phyloP scores from a whole-genome alignment of 64 coral and sea anemone genomes.

The Actinia equina region DNA sequence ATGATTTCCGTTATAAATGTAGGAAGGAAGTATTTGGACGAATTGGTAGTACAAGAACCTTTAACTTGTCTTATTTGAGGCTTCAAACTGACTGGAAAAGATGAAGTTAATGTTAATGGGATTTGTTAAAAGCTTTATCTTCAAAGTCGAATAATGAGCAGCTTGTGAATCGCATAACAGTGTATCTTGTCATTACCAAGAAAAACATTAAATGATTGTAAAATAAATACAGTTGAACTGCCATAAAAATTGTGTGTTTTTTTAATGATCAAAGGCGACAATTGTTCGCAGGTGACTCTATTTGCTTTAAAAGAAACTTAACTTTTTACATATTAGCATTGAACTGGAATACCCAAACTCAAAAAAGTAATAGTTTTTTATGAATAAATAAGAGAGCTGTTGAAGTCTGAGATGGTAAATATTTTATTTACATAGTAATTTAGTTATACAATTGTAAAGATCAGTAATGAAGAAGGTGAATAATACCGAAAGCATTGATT shows the following conservation, averaged over 20 bases:
- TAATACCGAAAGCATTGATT: not conserved
- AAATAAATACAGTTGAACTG: conserved; percentile 8
- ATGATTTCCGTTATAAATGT: not conserved
- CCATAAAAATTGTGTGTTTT: not conserved
- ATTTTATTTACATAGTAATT: not conserved
- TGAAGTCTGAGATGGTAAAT: conserved; percentile 3
- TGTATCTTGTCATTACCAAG: not conserved
- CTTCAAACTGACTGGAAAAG: not conserved
- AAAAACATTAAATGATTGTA: not conserved
- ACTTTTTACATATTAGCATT: conserved; percentile 19
- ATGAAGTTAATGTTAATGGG: not conserved
- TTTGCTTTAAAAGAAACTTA: not conserved
- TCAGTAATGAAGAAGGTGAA: not conserved
- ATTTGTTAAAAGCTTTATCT: not conserved
- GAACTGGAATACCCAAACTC: not conserved
- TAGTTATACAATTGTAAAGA: not conserved
- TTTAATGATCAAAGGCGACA: conserved; percentile 10
- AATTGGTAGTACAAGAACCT: not conserved
- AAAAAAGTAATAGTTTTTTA: not conserved
- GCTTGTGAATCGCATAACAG: not conserved
- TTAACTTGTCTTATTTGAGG: not conserved
- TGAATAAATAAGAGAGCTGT: not conserved
- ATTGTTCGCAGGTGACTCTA: conserved; percentile 11
- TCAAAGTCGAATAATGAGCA: not conserved
- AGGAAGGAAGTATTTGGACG: not conserved